Conservation (phyloP, 1,140 invertebrate species). For the Sinella curviseta region DNA sequence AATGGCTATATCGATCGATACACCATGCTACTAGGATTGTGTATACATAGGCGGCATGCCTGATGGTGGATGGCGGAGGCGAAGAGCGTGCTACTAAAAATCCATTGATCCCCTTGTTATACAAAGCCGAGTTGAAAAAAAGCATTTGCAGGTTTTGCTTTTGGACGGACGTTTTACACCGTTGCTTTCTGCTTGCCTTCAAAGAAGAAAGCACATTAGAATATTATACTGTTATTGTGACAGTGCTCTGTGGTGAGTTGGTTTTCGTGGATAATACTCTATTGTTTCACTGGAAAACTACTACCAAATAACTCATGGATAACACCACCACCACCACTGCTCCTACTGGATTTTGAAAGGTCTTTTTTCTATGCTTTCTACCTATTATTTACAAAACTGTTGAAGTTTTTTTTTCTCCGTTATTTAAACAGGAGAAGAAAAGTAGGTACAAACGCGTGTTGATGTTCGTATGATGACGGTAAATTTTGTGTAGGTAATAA, state of each 20-base stretch:
- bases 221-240: background rate
- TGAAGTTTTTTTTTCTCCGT: no score
- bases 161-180: background rate
- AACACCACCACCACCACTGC: no score
- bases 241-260: background rate
- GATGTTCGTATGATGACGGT: no score
- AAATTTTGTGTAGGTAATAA: no score
- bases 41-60: background rate
- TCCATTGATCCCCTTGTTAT: slow-evolving; percentile 26
- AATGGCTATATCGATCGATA: slow-evolving; percentile 17
- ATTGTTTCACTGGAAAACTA: background rate
- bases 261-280: background rate
- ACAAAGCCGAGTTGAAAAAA: background rate
- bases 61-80: background rate
- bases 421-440: no score
- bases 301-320: no score
- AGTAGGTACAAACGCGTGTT: no score
- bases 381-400: background rate
- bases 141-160: background rate
- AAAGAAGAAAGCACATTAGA: background rate
- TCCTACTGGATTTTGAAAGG: background rate
- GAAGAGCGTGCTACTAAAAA: slow-evolving; percentile 6
- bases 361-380: background rate
- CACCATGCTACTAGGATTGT: slow-evolving; percentile 3
- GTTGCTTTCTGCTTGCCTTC: background rate